Percentiles rank a stretch among this genome's conserved stretches.
Evolutionary conservation across 2,113 vertebrate species (phyloP).

Genomic region (Thymallus thymallus): DNA sequence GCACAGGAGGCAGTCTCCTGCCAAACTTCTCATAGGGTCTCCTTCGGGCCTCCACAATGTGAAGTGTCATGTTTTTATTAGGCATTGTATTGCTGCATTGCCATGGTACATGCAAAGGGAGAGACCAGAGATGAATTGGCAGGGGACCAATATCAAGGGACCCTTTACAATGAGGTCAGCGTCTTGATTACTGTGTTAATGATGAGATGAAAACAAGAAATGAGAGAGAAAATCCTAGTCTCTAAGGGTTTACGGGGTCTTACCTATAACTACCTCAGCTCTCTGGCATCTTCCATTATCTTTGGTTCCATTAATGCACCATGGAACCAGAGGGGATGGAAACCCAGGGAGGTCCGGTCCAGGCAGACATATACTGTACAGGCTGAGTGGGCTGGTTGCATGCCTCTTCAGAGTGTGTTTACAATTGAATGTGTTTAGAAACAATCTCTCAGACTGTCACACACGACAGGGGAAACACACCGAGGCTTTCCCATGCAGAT

Average conservation of each 20-base stretch:
- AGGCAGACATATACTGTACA: not conserved
- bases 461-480: slow-evolving; percentile 22
- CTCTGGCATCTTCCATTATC: slow-evolving; percentile 11
- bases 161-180: not conserved
- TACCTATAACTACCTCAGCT: no score
- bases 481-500: slow-evolving; percentile 35
- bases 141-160: not conserved
- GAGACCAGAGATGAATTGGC: not conserved
- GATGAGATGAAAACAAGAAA: not conserved
- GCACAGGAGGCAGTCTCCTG: not conserved
- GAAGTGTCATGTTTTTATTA: not conserved
- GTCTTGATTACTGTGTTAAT: not conserved
- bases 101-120: not conserved
- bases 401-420: slow-evolving; percentile 46
- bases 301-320: slow-evolving; percentile 24
- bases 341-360: not conserved
- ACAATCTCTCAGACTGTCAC: slow-evolving; percentile 37
- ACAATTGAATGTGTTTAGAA: slow-evolving; percentile 48
- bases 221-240: not conserved
- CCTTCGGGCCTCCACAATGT: not conserved
- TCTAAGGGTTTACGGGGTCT: no score
- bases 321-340: slow-evolving; percentile 24
- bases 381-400: slow-evolving; percentile 7
- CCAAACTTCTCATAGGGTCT: not conserved
- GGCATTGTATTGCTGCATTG: not conserved